Evolutionary conservation across 2,113 vertebrate species (phyloP).

Genomic region (Clarias magur): DNA sequence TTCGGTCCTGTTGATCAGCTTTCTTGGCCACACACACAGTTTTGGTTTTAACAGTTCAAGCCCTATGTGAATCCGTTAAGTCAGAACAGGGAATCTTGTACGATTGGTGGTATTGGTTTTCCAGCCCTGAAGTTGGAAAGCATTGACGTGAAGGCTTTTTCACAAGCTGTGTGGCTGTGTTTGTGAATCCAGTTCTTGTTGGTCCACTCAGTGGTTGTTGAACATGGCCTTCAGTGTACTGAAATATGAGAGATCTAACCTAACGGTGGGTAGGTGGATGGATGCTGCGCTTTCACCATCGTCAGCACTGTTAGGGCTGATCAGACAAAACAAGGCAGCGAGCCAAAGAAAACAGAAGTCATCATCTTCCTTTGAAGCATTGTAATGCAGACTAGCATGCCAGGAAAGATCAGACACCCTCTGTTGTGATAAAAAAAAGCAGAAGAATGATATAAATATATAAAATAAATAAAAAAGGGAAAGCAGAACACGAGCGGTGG

Average conservation of each 20-base stretch:
- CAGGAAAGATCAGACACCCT: constrained; percentile 12
- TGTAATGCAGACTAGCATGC: constrained; percentile 1
- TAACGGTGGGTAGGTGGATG: constrained; percentile 27
- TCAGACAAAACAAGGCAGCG: constrained; percentile 48
- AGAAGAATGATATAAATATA: not conserved
- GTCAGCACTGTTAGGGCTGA: constrained; percentile 18
- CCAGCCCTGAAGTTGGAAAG: not conserved
- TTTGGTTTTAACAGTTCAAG: not conserved
- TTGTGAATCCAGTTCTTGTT: constrained; percentile 15
- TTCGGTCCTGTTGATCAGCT: not conserved
- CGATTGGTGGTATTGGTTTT: not conserved
- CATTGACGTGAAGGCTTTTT: constrained; percentile 2
- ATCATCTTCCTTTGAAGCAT: constrained; percentile 29
- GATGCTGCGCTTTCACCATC: constrained; percentile 28
- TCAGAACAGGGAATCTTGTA: not conserved
- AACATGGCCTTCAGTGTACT: constrained; percentile 11
- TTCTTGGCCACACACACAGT: not conserved
- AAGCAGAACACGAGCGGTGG: constrained; percentile 22
- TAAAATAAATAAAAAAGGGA: not conserved
- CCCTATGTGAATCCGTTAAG: not conserved
- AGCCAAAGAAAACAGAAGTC: constrained; percentile 48
- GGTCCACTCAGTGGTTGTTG: constrained; percentile 19
- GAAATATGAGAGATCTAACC: constrained; percentile 32
- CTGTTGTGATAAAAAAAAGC: not conserved
- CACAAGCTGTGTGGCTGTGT: not conserved